Conservation (phyloP, 2,113 vertebrate species). For the Sinosuthora webbiana region DNA sequence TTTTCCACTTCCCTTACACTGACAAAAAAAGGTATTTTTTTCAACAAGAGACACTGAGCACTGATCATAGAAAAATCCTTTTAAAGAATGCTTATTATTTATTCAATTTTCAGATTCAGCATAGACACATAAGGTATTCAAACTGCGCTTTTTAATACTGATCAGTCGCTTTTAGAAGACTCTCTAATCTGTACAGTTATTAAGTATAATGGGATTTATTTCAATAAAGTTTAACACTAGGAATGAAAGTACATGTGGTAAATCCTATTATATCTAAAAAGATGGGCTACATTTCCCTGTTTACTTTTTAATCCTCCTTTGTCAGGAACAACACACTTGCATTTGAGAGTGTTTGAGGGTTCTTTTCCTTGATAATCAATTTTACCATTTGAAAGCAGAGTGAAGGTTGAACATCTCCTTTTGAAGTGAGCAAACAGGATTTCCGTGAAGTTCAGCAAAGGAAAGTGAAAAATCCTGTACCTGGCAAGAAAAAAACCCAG, state of each 20-base stretch:
- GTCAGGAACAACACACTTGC: not conserved
- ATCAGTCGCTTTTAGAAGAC: constrained; percentile 34
- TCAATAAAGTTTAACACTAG: not conserved
- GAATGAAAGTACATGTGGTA: not conserved
- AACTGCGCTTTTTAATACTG: constrained; percentile 25
- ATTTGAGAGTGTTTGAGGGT: not conserved
- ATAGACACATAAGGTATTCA: not conserved
- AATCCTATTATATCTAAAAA: constrained; percentile 9
- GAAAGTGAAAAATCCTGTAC: not conserved
- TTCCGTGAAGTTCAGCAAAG: not conserved
- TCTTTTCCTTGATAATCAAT: not conserved
- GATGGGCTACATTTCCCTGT: not conserved
- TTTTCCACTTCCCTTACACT: not conserved
- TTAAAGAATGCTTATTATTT: not conserved
- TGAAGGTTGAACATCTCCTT: not conserved
- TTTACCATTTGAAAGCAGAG: not conserved
- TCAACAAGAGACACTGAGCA: not conserved
- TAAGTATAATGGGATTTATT: constrained; percentile 58
- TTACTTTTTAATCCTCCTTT: constrained; percentile 26
- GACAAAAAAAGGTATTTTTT: not conserved
- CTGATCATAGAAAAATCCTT: constrained; percentile 1
- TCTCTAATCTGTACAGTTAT: constrained; percentile 35
- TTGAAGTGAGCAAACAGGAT: not conserved
- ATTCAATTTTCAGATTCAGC: constrained; percentile 28
- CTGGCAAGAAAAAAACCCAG: not conserved